Evolutionary conservation across 2,113 vertebrate species (phyloP).

Genomic region (Sapayoa aenigma): DNA sequence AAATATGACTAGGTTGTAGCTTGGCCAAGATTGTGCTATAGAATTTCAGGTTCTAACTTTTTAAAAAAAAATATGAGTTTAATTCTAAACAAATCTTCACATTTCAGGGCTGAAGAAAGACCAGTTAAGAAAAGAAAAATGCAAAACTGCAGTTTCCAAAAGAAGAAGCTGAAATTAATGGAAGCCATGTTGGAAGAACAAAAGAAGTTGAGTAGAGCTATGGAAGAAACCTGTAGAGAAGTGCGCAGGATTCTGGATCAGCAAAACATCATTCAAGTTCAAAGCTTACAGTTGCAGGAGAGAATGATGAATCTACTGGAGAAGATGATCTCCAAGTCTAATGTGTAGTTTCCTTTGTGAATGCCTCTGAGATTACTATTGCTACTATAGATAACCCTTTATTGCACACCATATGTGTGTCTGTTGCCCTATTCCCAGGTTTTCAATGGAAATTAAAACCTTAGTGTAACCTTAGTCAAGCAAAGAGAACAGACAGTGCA

Average conservation of each 20-base stretch:
- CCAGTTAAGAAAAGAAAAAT: conserved; percentile 80
- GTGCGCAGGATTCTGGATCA: conserved; percentile 91
- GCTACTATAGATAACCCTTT: conserved; percentile 45
- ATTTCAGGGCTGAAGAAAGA: conserved; percentile 82
- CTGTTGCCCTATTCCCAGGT: conserved; percentile 47
- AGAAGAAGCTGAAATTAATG: conserved; percentile 89
- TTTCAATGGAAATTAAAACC: conserved; percentile 52
- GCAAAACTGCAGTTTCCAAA: conserved; percentile 80
- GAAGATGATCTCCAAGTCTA: conserved; percentile 86
- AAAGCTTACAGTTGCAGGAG: conserved; percentile 94
- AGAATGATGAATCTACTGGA: conserved; percentile 97
- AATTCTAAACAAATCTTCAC: conserved; percentile 31
- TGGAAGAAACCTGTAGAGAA: conserved; percentile 93
- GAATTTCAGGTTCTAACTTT: background rate
- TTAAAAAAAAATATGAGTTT: background rate
- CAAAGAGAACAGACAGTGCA: conserved; percentile 29
- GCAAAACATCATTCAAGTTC: conserved; percentile 93
- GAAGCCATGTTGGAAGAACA: conserved; percentile 93
- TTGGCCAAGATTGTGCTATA: background rate
- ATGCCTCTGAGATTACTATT: conserved; percentile 47
- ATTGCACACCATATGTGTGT: conserved; percentile 61
- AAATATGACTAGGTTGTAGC: background rate
- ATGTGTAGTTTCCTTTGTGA: conserved; percentile 58
- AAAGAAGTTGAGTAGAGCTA: conserved; percentile 83
- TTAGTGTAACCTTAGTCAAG: conserved; percentile 54